Evolutionary conservation across 2,113 vertebrate genomes (phyloP).

Genomic region (Porphyrio hochstetteri): DNA sequence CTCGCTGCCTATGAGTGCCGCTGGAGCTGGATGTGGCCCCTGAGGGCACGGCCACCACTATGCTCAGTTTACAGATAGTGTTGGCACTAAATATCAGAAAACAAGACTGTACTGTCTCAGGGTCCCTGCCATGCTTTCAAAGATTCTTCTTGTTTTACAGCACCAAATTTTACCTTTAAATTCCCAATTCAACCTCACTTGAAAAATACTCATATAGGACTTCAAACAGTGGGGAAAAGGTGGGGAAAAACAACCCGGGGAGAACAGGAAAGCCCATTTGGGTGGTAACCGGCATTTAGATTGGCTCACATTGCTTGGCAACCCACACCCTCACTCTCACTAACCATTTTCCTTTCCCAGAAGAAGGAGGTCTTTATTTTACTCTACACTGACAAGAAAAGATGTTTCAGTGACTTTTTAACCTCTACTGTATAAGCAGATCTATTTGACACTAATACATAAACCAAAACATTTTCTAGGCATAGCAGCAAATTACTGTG

Average conservation of each 20-base stretch:
- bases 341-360: not conserved
- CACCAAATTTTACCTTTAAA: not conserved
- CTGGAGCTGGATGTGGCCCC: not conserved
- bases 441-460: not conserved
- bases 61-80: not conserved
- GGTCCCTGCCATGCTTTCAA: not conserved
- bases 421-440: not conserved
- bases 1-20: accelerated
- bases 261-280: not conserved
- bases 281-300: not conserved
- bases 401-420: constrained; percentile 17
- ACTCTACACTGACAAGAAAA: not conserved
- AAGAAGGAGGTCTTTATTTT: constrained; percentile 60
- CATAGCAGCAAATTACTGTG: not conserved
- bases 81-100: not conserved
- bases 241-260: not conserved
- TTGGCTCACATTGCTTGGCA: not conserved
- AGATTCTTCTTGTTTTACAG: not conserved
- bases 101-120: not conserved
- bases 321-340: not conserved
- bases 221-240: not conserved
- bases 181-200: not conserved
- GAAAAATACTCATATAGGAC: not conserved
- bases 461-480: not conserved
- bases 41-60: not conserved